These are phyloP conservation scores for Eulemur coronatus DNA, from an alignment of 2,797 vertebrate genomes.

Conservation along the genomic window DNA sequence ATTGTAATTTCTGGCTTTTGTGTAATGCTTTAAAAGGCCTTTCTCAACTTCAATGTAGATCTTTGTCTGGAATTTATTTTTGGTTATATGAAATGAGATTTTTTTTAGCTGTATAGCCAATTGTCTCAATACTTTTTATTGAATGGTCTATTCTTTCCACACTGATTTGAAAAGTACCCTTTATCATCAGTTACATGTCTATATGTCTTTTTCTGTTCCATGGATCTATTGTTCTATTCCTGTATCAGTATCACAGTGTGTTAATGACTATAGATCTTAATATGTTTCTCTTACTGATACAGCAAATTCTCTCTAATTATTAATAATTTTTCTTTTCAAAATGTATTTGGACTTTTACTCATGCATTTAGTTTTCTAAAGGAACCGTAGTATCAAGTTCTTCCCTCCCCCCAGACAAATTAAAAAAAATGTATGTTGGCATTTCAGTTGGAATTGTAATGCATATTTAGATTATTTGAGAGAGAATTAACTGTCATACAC, in stretches of 20 bases:
- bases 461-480: not conserved
- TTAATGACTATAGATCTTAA: slow-evolving; percentile 4
- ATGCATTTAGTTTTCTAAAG: slow-evolving; percentile 1
- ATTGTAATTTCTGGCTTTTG: slow-evolving; percentile 23
- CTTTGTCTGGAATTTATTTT: slow-evolving; percentile 29
- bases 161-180: not conserved
- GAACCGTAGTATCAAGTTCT: not conserved
- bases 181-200: not conserved
- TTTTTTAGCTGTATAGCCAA: not conserved
- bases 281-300: not conserved
- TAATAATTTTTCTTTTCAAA: slow-evolving; percentile 33
- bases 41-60: slow-evolving; percentile 6
- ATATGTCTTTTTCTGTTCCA: not conserved
- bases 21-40: not conserved
- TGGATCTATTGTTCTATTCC: not conserved
- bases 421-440: not conserved
- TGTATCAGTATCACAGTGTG: not conserved
- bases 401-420: not conserved
- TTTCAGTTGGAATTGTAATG: not conserved
- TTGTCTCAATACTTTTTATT: slow-evolving; percentile 12
- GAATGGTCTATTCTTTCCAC: not conserved
- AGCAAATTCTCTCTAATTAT: not conserved
- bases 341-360: not conserved
- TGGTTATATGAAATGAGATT: slow-evolving; percentile 11
- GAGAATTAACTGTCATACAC: not conserved